Percentiles rank a stretch among this genome's conserved stretches.
These are phyloP conservation scores for Zonotrichia leucophrys DNA, from an alignment of 2,113 vertebrate species.

Conservation along the genomic window DNA sequence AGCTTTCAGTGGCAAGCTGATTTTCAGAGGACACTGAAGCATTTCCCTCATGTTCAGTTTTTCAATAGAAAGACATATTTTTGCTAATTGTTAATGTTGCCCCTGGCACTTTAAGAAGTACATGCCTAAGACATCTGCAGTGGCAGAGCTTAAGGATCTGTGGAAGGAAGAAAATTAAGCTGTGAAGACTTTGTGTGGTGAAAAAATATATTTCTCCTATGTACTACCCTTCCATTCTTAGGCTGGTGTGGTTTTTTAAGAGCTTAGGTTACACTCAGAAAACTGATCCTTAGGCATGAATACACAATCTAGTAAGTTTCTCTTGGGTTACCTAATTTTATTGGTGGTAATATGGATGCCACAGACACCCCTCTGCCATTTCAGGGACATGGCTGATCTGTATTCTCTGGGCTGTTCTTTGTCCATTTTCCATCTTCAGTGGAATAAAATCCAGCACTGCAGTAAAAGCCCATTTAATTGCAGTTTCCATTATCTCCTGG, in stretches of 20 bases:
- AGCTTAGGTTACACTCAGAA: neutral
- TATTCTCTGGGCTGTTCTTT: neutral
- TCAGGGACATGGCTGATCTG: neutral
- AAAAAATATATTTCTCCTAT: neutral
- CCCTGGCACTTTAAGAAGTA: neutral
- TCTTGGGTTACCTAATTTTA: neutral
- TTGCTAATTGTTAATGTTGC: neutral
- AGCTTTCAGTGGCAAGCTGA: neutral
- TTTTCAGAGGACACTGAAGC: neutral
- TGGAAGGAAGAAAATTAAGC: neutral
- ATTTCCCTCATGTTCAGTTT: neutral
- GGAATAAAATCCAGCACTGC: neutral
- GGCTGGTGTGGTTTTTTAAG: neutral
- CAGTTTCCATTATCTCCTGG: neutral
- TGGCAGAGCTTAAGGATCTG: neutral
- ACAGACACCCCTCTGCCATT: neutral
- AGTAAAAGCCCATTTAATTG: neutral
- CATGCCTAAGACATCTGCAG: neutral
- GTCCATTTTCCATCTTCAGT: neutral
- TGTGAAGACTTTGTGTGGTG: neutral
- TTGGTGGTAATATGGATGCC: neutral
- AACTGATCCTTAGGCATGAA: neutral
- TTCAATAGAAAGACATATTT: neutral
- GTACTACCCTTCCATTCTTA: neutral
- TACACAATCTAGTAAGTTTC: neutral